A percentile compares a stretch with the other conserved stretches of the same genome.
phyloP scores from a whole-genome alignment of 2,113 vertebrate species.

The Clinocottus analis region DNA sequence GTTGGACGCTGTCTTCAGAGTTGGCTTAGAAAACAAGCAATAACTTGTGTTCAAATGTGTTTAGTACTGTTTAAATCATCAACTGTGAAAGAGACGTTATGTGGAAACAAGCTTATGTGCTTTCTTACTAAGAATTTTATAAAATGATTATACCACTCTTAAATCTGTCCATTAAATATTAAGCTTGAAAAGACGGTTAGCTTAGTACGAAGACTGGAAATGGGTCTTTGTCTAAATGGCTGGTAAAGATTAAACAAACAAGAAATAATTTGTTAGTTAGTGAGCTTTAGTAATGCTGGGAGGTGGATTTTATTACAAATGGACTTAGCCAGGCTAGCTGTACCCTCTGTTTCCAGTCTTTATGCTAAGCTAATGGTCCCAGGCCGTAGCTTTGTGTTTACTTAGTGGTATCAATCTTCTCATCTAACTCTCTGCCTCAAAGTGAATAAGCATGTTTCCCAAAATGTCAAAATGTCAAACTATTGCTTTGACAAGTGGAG shows the following conservation, averaged over 20 bases:
- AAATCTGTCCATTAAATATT: too few relatives aligned
- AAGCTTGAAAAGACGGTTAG: too few relatives aligned
- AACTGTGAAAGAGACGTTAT: too few relatives aligned
- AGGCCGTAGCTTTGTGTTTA: background rate
- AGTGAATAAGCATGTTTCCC: background rate
- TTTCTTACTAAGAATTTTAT: too few relatives aligned
- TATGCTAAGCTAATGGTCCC: background rate
- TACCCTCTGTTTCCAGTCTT: background rate
- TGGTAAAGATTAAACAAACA: background rate
- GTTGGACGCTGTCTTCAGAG: conserved; percentile 17
- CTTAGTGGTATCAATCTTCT: background rate
- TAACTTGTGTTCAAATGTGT: conserved; percentile 9
- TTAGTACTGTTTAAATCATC: too few relatives aligned
- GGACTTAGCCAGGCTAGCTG: background rate
- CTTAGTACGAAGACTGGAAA: too few relatives aligned
- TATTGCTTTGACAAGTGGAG: background rate
- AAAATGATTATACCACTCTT: too few relatives aligned
- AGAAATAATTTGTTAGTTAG: background rate
- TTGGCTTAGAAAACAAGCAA: background rate
- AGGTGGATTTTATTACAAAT: background rate
- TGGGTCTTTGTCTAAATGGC: too few relatives aligned
- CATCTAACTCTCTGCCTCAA: background rate
- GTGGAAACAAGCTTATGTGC: too few relatives aligned
- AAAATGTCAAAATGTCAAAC: conserved; percentile 10
- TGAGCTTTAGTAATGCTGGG: background rate